These are phyloP conservation scores for Eupithecia centaureata DNA, from an alignment of 2,888 invertebrate species.

Conservation along the genomic window DNA sequence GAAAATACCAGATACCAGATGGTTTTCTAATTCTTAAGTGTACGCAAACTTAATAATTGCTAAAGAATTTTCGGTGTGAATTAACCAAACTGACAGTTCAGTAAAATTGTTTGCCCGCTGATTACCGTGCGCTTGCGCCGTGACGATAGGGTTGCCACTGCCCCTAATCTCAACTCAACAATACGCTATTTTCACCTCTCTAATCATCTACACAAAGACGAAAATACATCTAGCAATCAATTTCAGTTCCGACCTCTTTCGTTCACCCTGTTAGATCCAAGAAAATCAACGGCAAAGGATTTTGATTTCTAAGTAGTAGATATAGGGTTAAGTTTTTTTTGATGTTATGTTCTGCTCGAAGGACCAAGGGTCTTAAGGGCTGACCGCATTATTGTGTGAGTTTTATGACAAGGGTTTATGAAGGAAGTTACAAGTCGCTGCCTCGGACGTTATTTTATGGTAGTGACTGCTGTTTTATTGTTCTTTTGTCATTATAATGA, in stretches of 20 bases:
- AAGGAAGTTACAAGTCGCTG: slow-evolving; percentile 76
- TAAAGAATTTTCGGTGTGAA: slow-evolving; percentile 41
- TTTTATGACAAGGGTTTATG: slow-evolving; percentile 64
- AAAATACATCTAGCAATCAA: slow-evolving; percentile 5
- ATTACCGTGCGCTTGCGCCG: slow-evolving; percentile 71
- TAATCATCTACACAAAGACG: background rate
- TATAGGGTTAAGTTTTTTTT: slow-evolving; percentile 16
- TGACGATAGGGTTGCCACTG: slow-evolving; percentile 70
- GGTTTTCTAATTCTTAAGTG: slow-evolving; percentile 12
- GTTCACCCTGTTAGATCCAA: slow-evolving; percentile 17
- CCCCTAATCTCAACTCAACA: background rate
- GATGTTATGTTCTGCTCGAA: slow-evolving; percentile 48
- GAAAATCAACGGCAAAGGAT: background rate
- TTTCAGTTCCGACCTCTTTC: slow-evolving; percentile 18
- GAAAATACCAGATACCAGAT: slow-evolving; percentile 22
- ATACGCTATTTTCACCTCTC: slow-evolving; percentile 18
- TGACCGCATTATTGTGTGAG: slow-evolving; percentile 57
- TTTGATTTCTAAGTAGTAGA: slow-evolving; percentile 8
- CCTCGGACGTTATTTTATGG: slow-evolving; percentile 69
- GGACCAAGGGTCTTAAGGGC: slow-evolving; percentile 49
- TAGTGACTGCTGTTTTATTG: slow-evolving; percentile 48
- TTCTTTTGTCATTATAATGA: slow-evolving; percentile 34
- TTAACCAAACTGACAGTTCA: slow-evolving; percentile 33
- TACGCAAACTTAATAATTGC: slow-evolving; percentile 16
- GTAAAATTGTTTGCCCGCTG: slow-evolving; percentile 66